Conservation (phyloP, 1,140 invertebrate genomes). For the Hycleus phaleratus region DNA sequence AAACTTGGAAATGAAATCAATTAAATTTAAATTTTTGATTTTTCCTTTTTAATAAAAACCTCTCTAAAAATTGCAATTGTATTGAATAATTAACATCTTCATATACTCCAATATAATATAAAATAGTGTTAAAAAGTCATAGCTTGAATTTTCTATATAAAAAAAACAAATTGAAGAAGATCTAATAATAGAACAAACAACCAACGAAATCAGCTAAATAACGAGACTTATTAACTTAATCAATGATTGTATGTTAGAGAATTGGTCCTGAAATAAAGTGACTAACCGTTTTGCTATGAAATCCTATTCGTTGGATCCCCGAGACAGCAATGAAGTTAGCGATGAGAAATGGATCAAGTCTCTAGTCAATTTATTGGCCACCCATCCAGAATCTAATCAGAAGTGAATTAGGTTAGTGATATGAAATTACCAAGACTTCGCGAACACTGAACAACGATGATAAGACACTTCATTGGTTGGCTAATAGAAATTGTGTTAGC, state of each 20-base stretch:
- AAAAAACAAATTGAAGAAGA: no score
- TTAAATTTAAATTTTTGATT: no score
- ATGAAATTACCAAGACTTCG: conserved; percentile 16
- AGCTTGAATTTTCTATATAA: no score
- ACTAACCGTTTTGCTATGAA: conserved; percentile 23
- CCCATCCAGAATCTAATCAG: conserved; percentile 38
- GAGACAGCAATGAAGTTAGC: conserved; percentile 34
- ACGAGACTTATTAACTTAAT: no score
- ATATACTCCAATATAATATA: no score
- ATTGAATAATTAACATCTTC: no score
- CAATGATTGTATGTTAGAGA: not conserved
- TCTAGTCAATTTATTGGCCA: conserved; percentile 39
- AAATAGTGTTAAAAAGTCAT: no score
- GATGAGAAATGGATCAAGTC: conserved; percentile 36
- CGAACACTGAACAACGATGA: conserved; percentile 30
- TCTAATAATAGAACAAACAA: no score
- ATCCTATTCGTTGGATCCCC: conserved; percentile 22
- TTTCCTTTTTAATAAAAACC: no score
- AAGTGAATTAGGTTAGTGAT: conserved; percentile 34
- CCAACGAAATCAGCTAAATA: no score
- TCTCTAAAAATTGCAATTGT: no score
- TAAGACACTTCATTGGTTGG: conserved; percentile 32
- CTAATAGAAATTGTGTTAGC: conserved; percentile 28
- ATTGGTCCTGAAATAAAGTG: conserved; percentile 16
- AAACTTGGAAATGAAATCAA: no score